Evolutionary conservation across 2,797 vertebrate species (phyloP).

Genomic region (Phataginus tricuspis): DNA sequence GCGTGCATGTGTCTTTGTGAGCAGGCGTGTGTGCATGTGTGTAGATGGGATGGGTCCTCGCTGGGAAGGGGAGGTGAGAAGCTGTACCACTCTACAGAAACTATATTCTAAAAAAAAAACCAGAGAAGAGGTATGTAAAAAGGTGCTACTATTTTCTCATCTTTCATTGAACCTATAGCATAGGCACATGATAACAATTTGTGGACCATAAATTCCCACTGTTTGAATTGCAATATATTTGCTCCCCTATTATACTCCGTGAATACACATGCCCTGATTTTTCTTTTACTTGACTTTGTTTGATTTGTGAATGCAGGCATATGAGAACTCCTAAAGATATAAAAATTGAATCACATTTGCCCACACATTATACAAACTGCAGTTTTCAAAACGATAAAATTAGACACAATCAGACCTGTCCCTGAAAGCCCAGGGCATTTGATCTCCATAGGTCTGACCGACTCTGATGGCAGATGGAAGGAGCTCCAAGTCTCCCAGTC

Average conservation of each 20-base stretch:
- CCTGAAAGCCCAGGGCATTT: neutral
- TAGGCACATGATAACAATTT: neutral
- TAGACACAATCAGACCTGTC: neutral
- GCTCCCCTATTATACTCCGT: neutral
- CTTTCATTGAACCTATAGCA: neutral
- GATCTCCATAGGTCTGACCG: neutral
- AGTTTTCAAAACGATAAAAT: neutral
- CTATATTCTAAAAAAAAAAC: neutral
- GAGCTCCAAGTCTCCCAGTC: neutral
- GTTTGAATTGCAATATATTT: neutral
- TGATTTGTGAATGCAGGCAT: neutral
- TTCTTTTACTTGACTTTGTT: neutral
- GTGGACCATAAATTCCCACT: neutral
- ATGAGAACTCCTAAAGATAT: neutral
- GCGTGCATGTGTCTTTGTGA: neutral
- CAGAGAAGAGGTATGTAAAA: neutral
- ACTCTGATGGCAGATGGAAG: neutral
- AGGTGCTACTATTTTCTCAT: neutral
- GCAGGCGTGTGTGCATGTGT: neutral
- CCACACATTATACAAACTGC: neutral
- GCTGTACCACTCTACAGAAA: neutral
- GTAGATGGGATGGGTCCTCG: neutral
- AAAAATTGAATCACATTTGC: neutral
- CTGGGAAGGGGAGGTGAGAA: neutral
- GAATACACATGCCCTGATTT: neutral